These are phyloP conservation scores for Fukomys damarensis DNA, from an alignment of 2,113 vertebrate species.

Conservation along the genomic window DNA sequence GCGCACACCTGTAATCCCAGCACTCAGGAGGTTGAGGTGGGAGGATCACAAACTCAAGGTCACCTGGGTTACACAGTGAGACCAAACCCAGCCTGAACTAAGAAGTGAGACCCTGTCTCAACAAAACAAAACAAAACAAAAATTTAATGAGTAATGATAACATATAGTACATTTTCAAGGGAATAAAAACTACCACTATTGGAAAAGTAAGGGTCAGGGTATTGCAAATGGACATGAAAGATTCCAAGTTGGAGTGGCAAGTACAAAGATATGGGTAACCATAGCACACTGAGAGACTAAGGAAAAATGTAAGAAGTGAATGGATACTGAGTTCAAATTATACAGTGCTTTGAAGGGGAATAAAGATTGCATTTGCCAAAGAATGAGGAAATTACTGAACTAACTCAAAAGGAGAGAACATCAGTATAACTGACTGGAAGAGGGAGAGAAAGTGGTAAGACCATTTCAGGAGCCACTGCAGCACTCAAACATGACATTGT, in stretches of 20 bases:
- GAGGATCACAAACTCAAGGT: neutral
- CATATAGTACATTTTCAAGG: conserved; percentile 27
- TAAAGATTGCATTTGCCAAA: neutral
- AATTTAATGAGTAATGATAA: conserved; percentile 19
- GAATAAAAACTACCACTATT: neutral
- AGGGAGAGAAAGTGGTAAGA: neutral
- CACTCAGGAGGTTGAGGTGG: neutral
- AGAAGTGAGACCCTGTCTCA: neutral
- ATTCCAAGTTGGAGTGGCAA: neutral
- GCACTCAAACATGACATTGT: conserved; percentile 1
- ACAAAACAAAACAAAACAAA: neutral
- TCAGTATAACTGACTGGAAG: neutral
- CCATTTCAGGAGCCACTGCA: neutral
- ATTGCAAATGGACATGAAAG: neutral
- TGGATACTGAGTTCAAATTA: neutral
- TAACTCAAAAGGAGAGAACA: neutral
- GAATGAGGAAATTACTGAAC: neutral
- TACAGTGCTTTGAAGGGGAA: neutral
- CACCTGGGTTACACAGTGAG: neutral
- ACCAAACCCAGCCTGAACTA: neutral
- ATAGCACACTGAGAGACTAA: neutral
- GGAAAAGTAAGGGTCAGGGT: neutral
- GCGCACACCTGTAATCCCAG: neutral
- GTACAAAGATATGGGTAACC: neutral
- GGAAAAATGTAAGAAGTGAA: conserved; percentile 36